A percentile compares a stretch with the other conserved stretches of the same genome.
Conservation (phyloP, 2,888 invertebrate genomes). For the Tyria jacobaeae region DNA sequence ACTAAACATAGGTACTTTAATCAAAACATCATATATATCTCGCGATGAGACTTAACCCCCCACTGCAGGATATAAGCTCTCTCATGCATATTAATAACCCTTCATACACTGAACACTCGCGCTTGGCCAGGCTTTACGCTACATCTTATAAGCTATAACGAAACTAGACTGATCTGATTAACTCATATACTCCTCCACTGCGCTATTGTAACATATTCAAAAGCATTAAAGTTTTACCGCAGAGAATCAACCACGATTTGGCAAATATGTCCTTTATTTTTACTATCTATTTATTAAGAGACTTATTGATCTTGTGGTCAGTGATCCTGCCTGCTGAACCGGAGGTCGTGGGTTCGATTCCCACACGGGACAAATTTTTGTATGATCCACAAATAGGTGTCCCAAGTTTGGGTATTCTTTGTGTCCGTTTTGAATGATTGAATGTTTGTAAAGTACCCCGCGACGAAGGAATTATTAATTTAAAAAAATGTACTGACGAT, state of each 20-base stretch:
- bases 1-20: constrained; percentile 12
- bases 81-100: constrained; percentile 45
- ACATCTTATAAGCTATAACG: constrained; percentile 12
- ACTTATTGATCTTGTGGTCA: no score
- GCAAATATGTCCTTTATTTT: not conserved
- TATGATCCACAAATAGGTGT: no score
- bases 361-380: no score
- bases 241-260: not conserved
- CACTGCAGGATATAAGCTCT: constrained; percentile 24
- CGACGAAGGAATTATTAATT: no score
- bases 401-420: no score
- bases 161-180: constrained; percentile 8
- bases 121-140: constrained; percentile 22
- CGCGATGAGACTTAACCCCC: constrained; percentile 17
- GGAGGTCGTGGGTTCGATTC: no score
- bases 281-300: not conserved
- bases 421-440: no score
- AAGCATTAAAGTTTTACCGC: not conserved
- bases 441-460: no score
- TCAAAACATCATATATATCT: constrained; percentile 15
- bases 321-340: no score
- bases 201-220: not conserved
- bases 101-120: constrained; percentile 18
- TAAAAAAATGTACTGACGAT: no score
- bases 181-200: not conserved